A percentile compares a stretch with the other conserved stretches of the same genome.
Evolutionary conservation across 2,797 vertebrate genomes (phyloP).

Genomic region (Hyperoplus immaculatus): DNA sequence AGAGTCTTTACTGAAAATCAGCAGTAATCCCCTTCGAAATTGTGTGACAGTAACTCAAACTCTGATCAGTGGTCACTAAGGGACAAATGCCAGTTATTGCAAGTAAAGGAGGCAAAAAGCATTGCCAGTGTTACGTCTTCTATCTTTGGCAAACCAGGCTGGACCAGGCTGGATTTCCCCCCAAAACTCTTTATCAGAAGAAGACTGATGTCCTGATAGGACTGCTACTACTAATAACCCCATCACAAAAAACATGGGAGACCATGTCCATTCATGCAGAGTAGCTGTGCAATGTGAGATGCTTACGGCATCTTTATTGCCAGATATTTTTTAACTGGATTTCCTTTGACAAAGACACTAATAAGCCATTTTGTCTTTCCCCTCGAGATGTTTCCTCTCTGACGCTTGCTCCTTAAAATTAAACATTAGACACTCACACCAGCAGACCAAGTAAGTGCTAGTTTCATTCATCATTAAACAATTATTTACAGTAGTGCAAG

Average conservation of each 20-base stretch:
- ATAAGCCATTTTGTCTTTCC: constrained; percentile 24
- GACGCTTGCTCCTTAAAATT: constrained; percentile 24
- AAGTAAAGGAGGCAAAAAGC: constrained; percentile 54
- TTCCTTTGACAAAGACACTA: constrained; percentile 38
- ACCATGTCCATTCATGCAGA: constrained; percentile 64
- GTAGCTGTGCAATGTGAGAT: constrained; percentile 66
- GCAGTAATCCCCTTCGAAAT: constrained; percentile 62
- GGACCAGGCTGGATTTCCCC: constrained; percentile 46
- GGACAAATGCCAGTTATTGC: constrained; percentile 45
- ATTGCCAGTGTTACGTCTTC: constrained; percentile 41
- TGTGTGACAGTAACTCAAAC: constrained; percentile 48
- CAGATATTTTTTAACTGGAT: constrained; percentile 40
- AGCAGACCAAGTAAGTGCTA: constrained; percentile 32
- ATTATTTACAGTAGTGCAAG: constrained; percentile 34
- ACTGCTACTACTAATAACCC: constrained; percentile 55
- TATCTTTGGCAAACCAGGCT: constrained; percentile 47
- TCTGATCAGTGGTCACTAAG: constrained; percentile 44
- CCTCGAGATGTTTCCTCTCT: constrained; percentile 18
- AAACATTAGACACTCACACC: constrained; percentile 46
- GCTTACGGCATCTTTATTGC: constrained; percentile 55
- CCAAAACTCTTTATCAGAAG: constrained; percentile 55
- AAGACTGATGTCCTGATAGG: constrained; percentile 69
- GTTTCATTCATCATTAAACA: constrained; percentile 57
- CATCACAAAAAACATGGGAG: constrained; percentile 35
- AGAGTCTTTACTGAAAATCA: constrained; percentile 48